Evolutionary conservation across 2,113 vertebrate species (phyloP).

Genomic region (Brachyistius frenatus): DNA sequence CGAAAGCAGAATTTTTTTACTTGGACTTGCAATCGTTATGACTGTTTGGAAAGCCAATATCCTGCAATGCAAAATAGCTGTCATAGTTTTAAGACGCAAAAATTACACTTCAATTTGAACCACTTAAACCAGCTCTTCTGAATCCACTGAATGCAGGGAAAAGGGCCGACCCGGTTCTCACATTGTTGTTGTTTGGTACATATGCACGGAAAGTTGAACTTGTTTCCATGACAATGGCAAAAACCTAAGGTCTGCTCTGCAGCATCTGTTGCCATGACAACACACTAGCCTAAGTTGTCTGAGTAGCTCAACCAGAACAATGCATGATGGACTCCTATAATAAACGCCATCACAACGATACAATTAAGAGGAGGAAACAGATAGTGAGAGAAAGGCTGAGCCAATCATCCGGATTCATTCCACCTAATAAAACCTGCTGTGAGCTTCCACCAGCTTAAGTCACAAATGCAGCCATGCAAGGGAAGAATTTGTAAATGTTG

Average conservation of each 20-base stretch:
- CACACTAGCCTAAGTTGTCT: slow-evolving; percentile 49
- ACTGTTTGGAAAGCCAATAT: too few species aligned
- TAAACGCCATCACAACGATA: slow-evolving; percentile 22
- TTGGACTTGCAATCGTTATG: too few species aligned
- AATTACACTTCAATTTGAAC: too few species aligned
- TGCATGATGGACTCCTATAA: slow-evolving; percentile 34
- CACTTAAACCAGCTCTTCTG: too few species aligned
- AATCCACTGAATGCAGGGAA: not conserved
- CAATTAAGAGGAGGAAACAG: not conserved
- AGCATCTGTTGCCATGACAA: slow-evolving; percentile 79
- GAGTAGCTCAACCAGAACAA: slow-evolving; percentile 46
- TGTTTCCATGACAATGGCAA: slow-evolving; percentile 75
- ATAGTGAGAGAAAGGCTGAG: not conserved
- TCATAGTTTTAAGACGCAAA: too few species aligned
- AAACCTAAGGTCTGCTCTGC: slow-evolving; percentile 45
- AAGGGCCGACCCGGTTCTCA: not conserved
- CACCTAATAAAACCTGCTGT: not conserved
- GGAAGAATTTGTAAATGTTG: slow-evolving; percentile 10
- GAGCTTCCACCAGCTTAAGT: not conserved
- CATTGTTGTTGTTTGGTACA: slow-evolving; percentile 57
- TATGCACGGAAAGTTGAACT: slow-evolving; percentile 49
- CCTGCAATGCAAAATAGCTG: too few species aligned
- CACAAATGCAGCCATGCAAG: not conserved
- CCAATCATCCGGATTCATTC: not conserved
- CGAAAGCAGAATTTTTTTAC: too few species aligned